These are phyloP conservation scores for Zenarchopterus dispar DNA, from an alignment of 2,797 vertebrate species.

Conservation along the genomic window DNA sequence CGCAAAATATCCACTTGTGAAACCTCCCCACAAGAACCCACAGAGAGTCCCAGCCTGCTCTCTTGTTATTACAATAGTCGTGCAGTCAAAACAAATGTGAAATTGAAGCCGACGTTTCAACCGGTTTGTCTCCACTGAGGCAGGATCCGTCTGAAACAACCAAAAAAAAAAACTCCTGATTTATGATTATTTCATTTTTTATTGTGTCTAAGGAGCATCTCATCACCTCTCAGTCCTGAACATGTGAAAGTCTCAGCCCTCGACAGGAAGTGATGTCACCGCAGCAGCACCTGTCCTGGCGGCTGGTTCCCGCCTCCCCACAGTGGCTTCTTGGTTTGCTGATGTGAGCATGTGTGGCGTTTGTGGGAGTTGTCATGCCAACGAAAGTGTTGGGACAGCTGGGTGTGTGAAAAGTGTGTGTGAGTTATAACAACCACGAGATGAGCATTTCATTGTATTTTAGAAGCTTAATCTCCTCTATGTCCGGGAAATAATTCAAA, in stretches of 20 bases:
- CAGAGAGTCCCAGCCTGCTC: slow-evolving; percentile 6
- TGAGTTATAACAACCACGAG: slow-evolving; percentile 2
- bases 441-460: slow-evolving; percentile 1
- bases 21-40: slow-evolving; percentile 2
- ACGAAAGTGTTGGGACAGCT: slow-evolving; percentile 74
- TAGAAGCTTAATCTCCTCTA: background rate
- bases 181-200: slow-evolving; percentile 28
- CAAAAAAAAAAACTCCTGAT: background rate
- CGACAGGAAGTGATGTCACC: slow-evolving; percentile 40
- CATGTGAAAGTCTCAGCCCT: slow-evolving; percentile 2
- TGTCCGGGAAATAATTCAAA: background rate
- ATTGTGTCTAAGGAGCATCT: slow-evolving; percentile 50
- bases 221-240: slow-evolving; percentile 30
- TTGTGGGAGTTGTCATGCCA: slow-evolving; percentile 54
- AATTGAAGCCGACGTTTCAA: no score
- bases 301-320: slow-evolving; percentile 39
- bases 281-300: slow-evolving; percentile 64
- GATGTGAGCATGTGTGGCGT: slow-evolving; percentile 65
- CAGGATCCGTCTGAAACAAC: background rate
- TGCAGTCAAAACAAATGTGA: no score
- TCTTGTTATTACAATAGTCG: background rate
- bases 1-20: slow-evolving; percentile 20
- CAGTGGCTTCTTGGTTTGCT: slow-evolving; percentile 54
- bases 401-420: slow-evolving; percentile 36
- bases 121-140: slow-evolving; percentile 10